A percentile compares a stretch with the other conserved stretches of the same genome.
Evolutionary conservation across 2,797 vertebrate genomes (phyloP).

Genomic region (Synaphobranchus kaupii): DNA sequence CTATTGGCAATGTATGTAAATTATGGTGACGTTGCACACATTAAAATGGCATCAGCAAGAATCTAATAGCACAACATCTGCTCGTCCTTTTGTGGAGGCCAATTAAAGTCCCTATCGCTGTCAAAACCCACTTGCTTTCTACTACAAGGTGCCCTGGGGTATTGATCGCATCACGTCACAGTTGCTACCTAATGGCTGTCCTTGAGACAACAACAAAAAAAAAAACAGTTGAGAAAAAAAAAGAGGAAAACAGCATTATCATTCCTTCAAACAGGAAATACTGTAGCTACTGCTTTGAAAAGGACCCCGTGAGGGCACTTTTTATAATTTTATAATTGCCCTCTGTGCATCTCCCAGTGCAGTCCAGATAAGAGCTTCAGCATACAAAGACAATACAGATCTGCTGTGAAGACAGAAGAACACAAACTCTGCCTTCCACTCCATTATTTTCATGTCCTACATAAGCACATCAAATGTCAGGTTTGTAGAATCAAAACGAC

Average conservation of each 20-base stretch:
- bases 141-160: conserved; percentile 46
- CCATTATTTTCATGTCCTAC: not conserved
- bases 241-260: not conserved
- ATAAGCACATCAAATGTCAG: not conserved
- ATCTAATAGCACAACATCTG: conserved; percentile 48
- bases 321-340: not conserved
- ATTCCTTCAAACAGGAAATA: not conserved
- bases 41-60: conserved; percentile 39
- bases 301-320: not conserved
- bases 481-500: not conserved
- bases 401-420: not conserved
- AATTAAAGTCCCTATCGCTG: conserved; percentile 54
- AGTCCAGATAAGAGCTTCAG: not conserved
- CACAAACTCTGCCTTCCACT: not conserved
- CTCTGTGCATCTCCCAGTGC: not conserved
- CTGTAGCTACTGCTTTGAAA: not conserved
- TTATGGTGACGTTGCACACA: not conserved
- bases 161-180: conserved; percentile 40
- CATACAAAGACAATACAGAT: not conserved
- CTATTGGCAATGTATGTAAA: not conserved
- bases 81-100: conserved; percentile 48
- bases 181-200: conserved; percentile 47
- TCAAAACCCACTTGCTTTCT: conserved; percentile 52
- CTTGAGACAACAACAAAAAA: conserved; percentile 41
- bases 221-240: not conserved